phyloP scores from a whole-genome alignment of 2,797 vertebrate species.

The Tadarida brasiliensis region DNA sequence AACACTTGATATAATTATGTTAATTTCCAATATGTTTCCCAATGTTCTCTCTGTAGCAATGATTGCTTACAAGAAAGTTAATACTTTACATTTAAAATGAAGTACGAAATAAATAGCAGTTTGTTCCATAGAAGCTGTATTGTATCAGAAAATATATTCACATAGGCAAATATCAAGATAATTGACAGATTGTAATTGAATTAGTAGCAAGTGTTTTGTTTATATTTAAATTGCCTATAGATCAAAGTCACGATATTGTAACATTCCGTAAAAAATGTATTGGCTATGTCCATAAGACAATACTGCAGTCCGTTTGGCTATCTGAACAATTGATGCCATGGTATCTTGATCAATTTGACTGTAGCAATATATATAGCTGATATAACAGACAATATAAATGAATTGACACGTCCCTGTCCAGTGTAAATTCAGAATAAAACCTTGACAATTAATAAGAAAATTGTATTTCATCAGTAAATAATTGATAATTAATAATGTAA shows the following conservation, averaged over 20 bases:
- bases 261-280: conserved; percentile 45
- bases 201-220: conserved; percentile 32
- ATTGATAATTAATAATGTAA: background rate
- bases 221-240: conserved; percentile 58
- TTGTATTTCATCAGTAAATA: background rate
- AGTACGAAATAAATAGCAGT: conserved; percentile 57
- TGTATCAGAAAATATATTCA: conserved; percentile 62
- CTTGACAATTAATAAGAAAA: background rate
- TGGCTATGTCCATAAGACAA: background rate
- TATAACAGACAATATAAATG: background rate
- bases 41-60: conserved; percentile 70
- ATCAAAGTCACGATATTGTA: background rate
- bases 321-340: background rate
- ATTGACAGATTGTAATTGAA: conserved; percentile 3
- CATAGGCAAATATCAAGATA: conserved; percentile 41
- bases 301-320: background rate
- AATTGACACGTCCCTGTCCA: background rate
- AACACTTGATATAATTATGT: conserved; percentile 83
- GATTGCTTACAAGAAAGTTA: conserved; percentile 74
- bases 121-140: conserved; percentile 21
- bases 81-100: conserved; percentile 75
- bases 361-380: background rate
- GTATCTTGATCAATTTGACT: conserved; percentile 26
- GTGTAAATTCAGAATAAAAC: background rate
- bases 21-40: conserved; percentile 84